Evolutionary conservation across 2,888 invertebrate genomes (phyloP), one percentile per base, ranked within the genome.

Genomic region (Gerosis bhagava): DNA sequence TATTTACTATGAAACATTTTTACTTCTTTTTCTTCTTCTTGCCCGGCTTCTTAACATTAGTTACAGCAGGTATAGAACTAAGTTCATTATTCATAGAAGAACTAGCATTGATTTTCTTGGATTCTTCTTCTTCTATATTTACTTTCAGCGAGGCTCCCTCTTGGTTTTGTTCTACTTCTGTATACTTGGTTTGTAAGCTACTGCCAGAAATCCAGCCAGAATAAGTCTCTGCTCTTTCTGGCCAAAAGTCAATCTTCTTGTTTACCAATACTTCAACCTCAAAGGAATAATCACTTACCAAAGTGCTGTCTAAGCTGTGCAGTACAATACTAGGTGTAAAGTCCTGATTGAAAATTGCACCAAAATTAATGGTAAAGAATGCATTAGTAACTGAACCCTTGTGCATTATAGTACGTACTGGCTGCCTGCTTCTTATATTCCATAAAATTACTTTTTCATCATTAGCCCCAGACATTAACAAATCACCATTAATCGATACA

Each of bases 391-490:
- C 83, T 0, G 92, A 73, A n/a, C 94, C 95, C 76, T 94, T 95
- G 58, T 95, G 95, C 26, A 89, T 77, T 55, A 96, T 84, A 35
- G 90, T 92, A 57, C 93, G 91, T 3, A 95, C 73, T 36, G 95
- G 91, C 70, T 97, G 95, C 49, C 91, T 89, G 70, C 95, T 96
- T 4, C 83, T 80, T 44, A 96, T 91, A 60, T 97, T 94, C 97
- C 97, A 98, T 13, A 97, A 68, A 55, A 93, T 92, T 0, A 96
- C 93, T 49, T 90, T 90, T 36, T 91, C 91, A 79, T 96, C 96
- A 51, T 91, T 90, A 0, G 94, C 93, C 0, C 95, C 97, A 0
- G 97, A 96, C 43, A 95, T 86, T 15, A 98, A 72, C 8, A 91
- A 91, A 28, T 90, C 90, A 3, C 94, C 94, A 70, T 94, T 94